Evolutionary conservation across 2,888 invertebrate species (phyloP).

Genomic region (Scaptomyza parva): DNA sequence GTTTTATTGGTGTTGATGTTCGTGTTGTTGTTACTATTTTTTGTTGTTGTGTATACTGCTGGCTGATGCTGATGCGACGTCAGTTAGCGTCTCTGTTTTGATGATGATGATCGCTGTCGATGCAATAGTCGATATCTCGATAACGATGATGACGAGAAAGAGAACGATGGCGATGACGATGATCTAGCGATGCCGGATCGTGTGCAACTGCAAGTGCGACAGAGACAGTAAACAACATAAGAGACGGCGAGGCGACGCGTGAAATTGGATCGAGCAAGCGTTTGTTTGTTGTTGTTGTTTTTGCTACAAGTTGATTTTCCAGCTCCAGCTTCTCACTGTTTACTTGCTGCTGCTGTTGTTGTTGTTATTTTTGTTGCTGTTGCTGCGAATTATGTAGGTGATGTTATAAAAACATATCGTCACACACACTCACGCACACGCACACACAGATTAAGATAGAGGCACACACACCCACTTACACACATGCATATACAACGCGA

Average conservation of each 20-base stretch:
- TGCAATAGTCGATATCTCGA: constrained; percentile 33
- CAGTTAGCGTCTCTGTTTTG: constrained; percentile 30
- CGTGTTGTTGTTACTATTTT: constrained; percentile 10
- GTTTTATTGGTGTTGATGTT: constrained; percentile 14
- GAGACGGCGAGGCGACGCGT: constrained; percentile 64
- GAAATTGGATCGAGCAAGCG: constrained; percentile 46
- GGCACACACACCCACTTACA: constrained; percentile 16
- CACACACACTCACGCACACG: constrained; percentile 18
- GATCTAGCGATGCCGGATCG: constrained; percentile 39
- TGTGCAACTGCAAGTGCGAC: constrained; percentile 42
- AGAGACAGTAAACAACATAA: constrained; percentile 40
- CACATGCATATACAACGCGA: constrained; percentile 23
- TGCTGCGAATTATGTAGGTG: constrained; percentile 47
- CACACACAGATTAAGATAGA: constrained; percentile 10
- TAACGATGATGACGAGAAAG: constrained; percentile 23
- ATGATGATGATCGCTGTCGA: constrained; percentile 14
- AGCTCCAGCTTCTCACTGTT: constrained; percentile 33
- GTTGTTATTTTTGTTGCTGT: constrained; percentile 24
- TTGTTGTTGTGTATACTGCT: constrained; percentile 26
- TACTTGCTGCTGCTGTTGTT: neutral
- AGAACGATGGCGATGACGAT: constrained; percentile 42
- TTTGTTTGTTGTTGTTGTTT: constrained; percentile 33
- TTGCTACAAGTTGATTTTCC: constrained; percentile 36
- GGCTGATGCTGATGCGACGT: constrained; percentile 26
- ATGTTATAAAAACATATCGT: constrained; percentile 49